Base-by-base conservation (phyloP, 2,797 vertebrate species). In the Uromys caudimaculatus region DNA sequence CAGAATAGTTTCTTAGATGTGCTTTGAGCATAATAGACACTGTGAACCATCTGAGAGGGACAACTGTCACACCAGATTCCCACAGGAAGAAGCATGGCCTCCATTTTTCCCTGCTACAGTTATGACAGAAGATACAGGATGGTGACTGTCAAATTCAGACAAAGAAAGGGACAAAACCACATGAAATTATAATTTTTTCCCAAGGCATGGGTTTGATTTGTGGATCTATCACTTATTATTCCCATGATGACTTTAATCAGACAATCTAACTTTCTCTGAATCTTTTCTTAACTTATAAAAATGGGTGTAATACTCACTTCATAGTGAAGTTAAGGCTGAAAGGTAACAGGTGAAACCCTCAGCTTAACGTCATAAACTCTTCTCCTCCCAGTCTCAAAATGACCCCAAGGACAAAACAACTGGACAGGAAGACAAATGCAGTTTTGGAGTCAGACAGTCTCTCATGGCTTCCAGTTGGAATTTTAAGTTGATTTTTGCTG, bases 71-170 rank as follows among this genome's bases (percentile, higher is more conserved):
- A 24, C 10, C 13, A 76, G 69, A 76, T 38, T 62, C 38, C 77
- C 35, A 71, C 47, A 89, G 44, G 78, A 44, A 90, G 47, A 90
- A 62, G 85, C 75, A 56, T 5, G 29, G 73, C 47, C 71, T 84
- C 2, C 75, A 47, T 93, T 92, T 92, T 69, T 84, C 87, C 58
- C 23, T 69, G 71, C 52, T 60, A 54, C 21, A 41, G 62, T 88
- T 69, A 91, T 27, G 56, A 78, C 7, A 91, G 75, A 71, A 62
- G 94, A 62, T 71, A 56, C 0, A 86, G 3, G 64, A 77, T 76
- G 86, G 77, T 60, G 19, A 94, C 54, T 62, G 92, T 91, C 92
- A 87, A 91, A 89, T 90, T 90, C 56, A 90, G 88, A 92, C 27
- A 94, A 77, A 87, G 5, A 52, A 89, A 91, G 71, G 60, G 32